Conservation (phyloP, 1,140 invertebrate species). For the Drosophila bifasciata region DNA sequence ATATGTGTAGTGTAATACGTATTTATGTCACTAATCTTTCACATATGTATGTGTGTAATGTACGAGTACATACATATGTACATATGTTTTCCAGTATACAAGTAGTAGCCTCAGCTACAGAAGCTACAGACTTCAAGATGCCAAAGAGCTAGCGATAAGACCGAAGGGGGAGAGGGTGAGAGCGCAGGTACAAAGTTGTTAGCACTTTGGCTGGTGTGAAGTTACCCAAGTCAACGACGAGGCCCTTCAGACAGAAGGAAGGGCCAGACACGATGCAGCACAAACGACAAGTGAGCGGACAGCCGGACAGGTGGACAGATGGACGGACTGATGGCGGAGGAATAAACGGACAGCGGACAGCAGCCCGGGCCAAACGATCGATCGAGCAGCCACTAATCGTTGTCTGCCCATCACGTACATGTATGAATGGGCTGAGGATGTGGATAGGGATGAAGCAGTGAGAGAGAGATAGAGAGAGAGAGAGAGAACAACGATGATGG, state of each 20-base stretch:
- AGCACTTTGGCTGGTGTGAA: conserved; percentile 74
- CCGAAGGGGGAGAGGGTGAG: not conserved
- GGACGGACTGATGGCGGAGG: conserved; percentile 28
- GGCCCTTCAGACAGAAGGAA: conserved; percentile 22
- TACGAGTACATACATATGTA: no score
- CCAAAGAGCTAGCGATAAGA: conserved; percentile 2
- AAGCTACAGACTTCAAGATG: not conserved
- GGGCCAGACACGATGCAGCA: conserved; percentile 35
- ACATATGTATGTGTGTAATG: no score
- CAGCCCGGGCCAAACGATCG: conserved; percentile 16
- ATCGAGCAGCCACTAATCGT: conserved; percentile 20
- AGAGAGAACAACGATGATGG: conserved; percentile 50
- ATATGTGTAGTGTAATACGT: no score
- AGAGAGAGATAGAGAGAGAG: no score
- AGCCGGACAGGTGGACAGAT: conserved; percentile 13
- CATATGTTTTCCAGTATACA: no score
- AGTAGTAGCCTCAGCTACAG: not conserved
- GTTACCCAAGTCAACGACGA: conserved; percentile 54
- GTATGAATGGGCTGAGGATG: conserved; percentile 44
- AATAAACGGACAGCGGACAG: conserved; percentile 31
- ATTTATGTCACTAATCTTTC: no score
- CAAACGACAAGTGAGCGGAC: not conserved
- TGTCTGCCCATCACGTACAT: conserved; percentile 49
- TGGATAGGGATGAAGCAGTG: conserved; percentile 8
- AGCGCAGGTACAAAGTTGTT: conserved; percentile 75